Conservation (phyloP, 2,797 vertebrate species). For the Hemibagrus guttatus region DNA sequence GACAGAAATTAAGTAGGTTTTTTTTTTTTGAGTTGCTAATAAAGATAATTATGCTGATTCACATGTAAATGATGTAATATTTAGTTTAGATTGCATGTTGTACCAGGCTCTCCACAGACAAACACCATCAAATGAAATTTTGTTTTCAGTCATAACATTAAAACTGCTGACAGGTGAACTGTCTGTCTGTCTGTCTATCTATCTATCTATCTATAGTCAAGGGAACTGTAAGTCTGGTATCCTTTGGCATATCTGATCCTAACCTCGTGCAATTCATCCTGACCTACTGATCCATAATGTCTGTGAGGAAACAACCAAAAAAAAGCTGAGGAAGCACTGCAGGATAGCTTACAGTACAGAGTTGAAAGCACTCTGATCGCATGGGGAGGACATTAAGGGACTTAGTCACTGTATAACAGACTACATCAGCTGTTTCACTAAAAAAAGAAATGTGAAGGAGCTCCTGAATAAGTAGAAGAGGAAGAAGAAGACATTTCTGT, state of each 20-base stretch:
- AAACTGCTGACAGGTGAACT: too few species aligned
- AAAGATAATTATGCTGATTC: not conserved
- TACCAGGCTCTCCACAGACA: not conserved
- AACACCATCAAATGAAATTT: not conserved
- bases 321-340: constrained; percentile 1
- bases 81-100: not conserved
- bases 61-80: not conserved
- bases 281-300: constrained; percentile 18
- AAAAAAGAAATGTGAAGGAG: not conserved
- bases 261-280: constrained; percentile 4
- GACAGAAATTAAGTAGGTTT: not conserved
- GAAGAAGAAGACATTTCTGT: not conserved
- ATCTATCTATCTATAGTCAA: not conserved
- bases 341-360: constrained; percentile 6
- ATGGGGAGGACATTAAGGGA: constrained; percentile 20
- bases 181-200: not conserved
- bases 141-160: too few species aligned
- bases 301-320: not conserved
- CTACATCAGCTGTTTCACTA: constrained; percentile 20
- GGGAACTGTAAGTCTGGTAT: not conserved
- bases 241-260: not conserved
- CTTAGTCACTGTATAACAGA: constrained; percentile 16
- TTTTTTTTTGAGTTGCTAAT: not conserved
- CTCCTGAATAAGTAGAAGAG: not conserved
- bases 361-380: not conserved